Evolutionary conservation across 1,140 invertebrate species (phyloP).

Genomic region (Globodera ellingtonae): DNA sequence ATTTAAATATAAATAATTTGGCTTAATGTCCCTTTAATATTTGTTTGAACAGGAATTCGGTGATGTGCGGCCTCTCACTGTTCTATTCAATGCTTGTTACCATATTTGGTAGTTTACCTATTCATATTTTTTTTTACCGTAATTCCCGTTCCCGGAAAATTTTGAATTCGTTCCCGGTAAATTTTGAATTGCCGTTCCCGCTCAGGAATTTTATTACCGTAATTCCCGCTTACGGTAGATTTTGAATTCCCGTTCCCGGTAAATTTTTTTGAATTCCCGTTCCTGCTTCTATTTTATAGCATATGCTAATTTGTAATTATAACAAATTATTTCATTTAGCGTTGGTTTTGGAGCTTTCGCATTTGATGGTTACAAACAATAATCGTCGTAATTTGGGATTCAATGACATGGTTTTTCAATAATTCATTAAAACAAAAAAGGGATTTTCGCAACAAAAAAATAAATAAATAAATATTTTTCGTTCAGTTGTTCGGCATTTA

Average conservation of each 20-base stretch:
- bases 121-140: no score
- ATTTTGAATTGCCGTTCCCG: neutral
- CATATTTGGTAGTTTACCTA: constrained; percentile 49
- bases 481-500: constrained; percentile 92
- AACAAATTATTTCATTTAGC: constrained; percentile 25
- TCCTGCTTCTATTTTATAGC: neutral
- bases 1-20: neutral
- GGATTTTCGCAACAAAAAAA: neutral
- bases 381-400: constrained; percentile 36
- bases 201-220: neutral
- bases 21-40: neutral
- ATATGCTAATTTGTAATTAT: neutral
- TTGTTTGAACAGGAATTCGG: constrained; percentile 48
- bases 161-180: neutral
- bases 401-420: constrained; percentile 50
- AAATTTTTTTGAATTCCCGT: neutral
- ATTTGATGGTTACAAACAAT: constrained; percentile 47
- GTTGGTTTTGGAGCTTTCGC: constrained; percentile 58
- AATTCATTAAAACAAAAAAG: constrained; percentile 28
- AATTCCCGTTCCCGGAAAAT: neutral
- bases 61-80: constrained; percentile 56
- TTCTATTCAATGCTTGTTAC: constrained; percentile 61
- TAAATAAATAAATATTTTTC: constrained; percentile 14
- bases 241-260: neutral
- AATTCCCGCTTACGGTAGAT: neutral